Conservation (phyloP, 2,113 vertebrate species). For the Gymnogyps californianus region DNA sequence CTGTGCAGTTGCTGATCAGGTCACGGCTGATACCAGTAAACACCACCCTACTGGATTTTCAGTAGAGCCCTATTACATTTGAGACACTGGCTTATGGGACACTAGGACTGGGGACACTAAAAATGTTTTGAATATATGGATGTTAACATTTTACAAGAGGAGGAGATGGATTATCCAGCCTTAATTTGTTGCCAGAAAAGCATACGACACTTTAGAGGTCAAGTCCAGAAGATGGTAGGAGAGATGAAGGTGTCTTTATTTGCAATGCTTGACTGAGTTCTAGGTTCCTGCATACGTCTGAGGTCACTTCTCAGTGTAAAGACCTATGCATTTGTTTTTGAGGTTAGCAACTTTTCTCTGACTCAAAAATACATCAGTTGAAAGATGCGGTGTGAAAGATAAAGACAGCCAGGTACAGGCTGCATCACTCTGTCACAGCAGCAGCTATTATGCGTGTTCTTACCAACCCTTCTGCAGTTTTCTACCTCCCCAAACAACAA, state of each 20-base stretch:
- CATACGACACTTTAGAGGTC: not conserved
- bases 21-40: not conserved
- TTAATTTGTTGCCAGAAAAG: not conserved
- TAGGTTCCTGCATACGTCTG: not conserved
- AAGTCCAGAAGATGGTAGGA: not conserved
- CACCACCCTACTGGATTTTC: not conserved
- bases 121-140: not conserved
- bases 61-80: not conserved
- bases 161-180: not conserved
- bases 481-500: not conserved
- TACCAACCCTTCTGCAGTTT: not conserved
- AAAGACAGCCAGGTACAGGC: not conserved
- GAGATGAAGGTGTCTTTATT: not conserved
- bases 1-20: not conserved
- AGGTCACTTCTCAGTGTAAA: not conserved
- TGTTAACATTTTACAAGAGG: not conserved
- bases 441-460: not conserved
- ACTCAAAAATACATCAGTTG: not conserved
- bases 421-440: not conserved
- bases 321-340: not conserved
- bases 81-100: not conserved
- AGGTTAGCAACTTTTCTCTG: not conserved
- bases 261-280: not conserved
- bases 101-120: not conserved
- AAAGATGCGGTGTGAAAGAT: not conserved